Evolutionary conservation across 2,113 vertebrate genomes (phyloP).

Genomic region (Pelodiscus sinensis): DNA sequence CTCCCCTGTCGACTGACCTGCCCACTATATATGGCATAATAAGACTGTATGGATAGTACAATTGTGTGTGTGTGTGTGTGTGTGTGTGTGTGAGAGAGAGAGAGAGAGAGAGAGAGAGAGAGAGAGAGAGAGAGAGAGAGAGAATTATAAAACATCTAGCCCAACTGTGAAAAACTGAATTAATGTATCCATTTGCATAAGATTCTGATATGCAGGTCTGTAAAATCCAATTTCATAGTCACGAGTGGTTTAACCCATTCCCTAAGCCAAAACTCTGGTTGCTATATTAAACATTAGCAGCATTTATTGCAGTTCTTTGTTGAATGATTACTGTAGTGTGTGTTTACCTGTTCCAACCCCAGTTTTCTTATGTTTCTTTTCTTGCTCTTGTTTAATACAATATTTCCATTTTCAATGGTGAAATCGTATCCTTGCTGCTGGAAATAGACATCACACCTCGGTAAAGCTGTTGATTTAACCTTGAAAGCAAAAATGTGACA

Average conservation of each 20-base stretch:
- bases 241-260: neutral
- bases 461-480: constrained; percentile 75
- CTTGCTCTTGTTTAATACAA: constrained; percentile 79
- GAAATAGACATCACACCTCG: constrained; percentile 85
- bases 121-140: too few species aligned
- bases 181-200: neutral
- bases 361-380: constrained; percentile 56
- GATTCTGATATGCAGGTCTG: neutral
- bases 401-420: constrained; percentile 78
- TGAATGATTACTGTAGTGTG: neutral
- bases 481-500: constrained; percentile 58
- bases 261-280: neutral
- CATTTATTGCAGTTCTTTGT: neutral
- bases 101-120: neutral
- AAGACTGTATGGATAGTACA: neutral
- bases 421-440: constrained; percentile 85
- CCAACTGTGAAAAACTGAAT: neutral
- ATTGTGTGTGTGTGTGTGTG: neutral
- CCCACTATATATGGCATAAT: neutral
- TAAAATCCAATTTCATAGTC: neutral
- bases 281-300: neutral
- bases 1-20: too few species aligned
- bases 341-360: constrained; percentile 77
- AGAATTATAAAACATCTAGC: neutral
- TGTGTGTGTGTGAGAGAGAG: too few species aligned